Base-by-base conservation (phyloP, 2,888 invertebrate genomes). In the Mayetiola destructor region DNA sequence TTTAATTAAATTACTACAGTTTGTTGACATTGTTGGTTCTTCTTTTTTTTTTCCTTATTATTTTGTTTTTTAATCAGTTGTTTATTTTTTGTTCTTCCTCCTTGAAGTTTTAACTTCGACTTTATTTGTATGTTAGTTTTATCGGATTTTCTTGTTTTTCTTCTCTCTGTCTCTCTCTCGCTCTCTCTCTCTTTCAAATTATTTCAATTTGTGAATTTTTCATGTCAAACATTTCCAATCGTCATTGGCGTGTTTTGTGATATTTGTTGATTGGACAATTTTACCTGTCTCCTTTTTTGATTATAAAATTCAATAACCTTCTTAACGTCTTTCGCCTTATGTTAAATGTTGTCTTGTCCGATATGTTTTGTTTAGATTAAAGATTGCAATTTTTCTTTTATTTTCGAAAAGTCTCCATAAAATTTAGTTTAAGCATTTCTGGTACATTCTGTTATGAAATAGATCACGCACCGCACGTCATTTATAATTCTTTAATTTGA, bases 1-100 rank as follows among this genome's bases (percentile, higher is more conserved):
- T 48, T 48, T 48, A 48, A 48, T 48, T 48, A 48, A 48, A 48
- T 48, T 48, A 48, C 27, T 48, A 48, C 48, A 48, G 48, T 48
- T 48, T 48, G 48, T 48, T 48, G 48, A 48, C 48, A 48, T 53
- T 20, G 53, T 53, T 53, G 29, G 2, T 52, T n/a, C 29, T 27
- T 42, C 14, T 52, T 14, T 42, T 27, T 9, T 42, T 23, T 42
- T 14, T 42, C 23, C 27, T 20, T 9, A 18, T 8, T 52, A n/a
- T 52, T 32, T 53, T 18, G n/a, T 30, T 27, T 53, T 32, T 16
- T 48, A 27, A 27, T 27, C 48, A 48, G 27, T n/a, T n/a, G n/a
- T n/a, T n/a, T n/a, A n/a, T n/a, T 27, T 23, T 48, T 27, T 48
- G 48, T 27, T 48, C 27, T 27, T 23, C n/a, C 48, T 42, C 16